phyloP scores from a whole-genome alignment of 2,797 vertebrate species.

The Scyliorhinus canicula region DNA sequence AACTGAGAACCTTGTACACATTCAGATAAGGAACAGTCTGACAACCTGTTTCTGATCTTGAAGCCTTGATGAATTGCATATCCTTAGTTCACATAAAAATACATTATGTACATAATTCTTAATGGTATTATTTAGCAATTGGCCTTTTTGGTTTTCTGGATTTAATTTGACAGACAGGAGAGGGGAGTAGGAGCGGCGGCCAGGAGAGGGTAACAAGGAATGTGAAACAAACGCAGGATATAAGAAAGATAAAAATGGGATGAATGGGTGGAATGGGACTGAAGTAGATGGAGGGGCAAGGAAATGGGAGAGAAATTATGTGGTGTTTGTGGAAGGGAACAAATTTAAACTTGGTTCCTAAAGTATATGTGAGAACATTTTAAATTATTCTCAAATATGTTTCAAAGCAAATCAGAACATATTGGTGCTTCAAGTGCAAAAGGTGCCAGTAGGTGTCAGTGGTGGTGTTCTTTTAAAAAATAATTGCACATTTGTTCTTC shows the following conservation, averaged over 20 bases:
- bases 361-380: not conserved
- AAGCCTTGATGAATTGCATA: not conserved
- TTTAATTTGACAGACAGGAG: not conserved
- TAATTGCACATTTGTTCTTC: not conserved
- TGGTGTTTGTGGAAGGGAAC: not conserved
- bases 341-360: not conserved
- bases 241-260: not conserved
- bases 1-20: not conserved
- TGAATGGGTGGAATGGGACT: not conserved
- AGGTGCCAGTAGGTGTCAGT: constrained; percentile 18
- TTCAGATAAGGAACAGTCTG: not conserved
- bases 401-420: not conserved
- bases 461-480: not conserved
- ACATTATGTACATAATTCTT: not conserved
- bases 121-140: not conserved
- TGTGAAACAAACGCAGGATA: not conserved
- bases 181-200: not conserved
- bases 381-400: not conserved
- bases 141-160: not conserved
- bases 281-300: not conserved
- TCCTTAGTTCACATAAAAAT: not conserved
- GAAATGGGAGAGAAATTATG: not conserved
- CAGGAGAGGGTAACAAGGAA: not conserved
- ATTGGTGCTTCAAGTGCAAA: not conserved
- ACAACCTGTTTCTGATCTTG: not conserved